Conservation (phyloP, 92 coral and sea anemone species). For the Micromussa lordhowensis region DNA sequence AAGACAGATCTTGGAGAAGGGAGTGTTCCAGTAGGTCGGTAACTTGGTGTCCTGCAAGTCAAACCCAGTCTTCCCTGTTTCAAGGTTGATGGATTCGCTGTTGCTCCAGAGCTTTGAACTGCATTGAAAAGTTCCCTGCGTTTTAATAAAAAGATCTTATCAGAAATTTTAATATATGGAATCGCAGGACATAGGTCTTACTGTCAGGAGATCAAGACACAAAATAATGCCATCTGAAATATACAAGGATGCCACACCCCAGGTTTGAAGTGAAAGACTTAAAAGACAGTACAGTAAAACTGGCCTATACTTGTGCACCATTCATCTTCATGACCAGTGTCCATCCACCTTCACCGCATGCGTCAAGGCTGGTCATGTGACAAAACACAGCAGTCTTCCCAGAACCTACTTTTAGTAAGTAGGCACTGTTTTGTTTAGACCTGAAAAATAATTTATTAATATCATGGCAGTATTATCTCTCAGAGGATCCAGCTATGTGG, state of each 20-base stretch:
- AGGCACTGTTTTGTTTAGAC: neutral
- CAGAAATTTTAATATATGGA: no score
- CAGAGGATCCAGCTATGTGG: neutral
- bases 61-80: slow-evolving; percentile 29
- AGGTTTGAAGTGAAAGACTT: neutral
- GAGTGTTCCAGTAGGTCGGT: slow-evolving; percentile 15
- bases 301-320: neutral
- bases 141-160: no score
- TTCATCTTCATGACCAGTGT: neutral
- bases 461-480: neutral
- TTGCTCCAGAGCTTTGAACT: neutral
- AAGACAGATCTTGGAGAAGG: slow-evolving; percentile 43
- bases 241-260: neutral
- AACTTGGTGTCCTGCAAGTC: slow-evolving; percentile 26
- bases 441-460: neutral
- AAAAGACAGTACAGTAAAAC: neutral
- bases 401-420: neutral
- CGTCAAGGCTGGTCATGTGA: slow-evolving; percentile 5
- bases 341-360: neutral
- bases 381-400: neutral
- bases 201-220: neutral
- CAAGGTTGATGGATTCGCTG: neutral
- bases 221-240: neutral
- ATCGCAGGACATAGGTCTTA: neutral
- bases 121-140: neutral